phyloP scores from a whole-genome alignment of 1,140 invertebrate species.

The Drosophila pallidifrons region DNA sequence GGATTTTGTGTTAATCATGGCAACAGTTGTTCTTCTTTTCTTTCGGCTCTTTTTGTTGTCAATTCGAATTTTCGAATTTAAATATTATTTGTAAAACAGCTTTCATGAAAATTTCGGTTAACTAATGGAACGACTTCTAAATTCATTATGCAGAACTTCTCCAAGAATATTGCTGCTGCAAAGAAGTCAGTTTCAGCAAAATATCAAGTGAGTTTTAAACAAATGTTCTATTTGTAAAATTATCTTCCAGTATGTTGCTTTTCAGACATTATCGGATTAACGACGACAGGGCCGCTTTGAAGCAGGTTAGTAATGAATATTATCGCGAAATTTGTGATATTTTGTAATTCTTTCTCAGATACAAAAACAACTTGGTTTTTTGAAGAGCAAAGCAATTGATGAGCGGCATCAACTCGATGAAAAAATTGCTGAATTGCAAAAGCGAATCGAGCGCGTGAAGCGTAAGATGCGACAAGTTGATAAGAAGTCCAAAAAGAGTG shows the following conservation, averaged over 20 bases:
- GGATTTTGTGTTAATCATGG: not conserved
- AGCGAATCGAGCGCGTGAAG: slow-evolving; percentile 7
- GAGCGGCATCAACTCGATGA: slow-evolving; percentile 4
- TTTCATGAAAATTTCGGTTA: not conserved
- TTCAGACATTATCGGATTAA: not conserved
- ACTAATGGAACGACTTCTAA: not conserved
- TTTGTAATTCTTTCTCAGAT: not conserved
- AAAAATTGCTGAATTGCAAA: slow-evolving; percentile 8
- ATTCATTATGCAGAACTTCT: not conserved
- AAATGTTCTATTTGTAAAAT: not conserved
- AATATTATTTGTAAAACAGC: not conserved
- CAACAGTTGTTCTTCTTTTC: not conserved
- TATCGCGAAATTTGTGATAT: too few relatives aligned
- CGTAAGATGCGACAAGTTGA: not conserved
- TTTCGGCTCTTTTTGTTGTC: not conserved
- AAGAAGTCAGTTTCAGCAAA: not conserved
- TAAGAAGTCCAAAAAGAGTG: not conserved
- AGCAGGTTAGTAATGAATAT: not conserved
- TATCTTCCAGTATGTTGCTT: not conserved
- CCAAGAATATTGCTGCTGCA: not conserved
- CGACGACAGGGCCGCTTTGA: not conserved
- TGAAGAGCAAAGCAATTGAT: slow-evolving; percentile 6
- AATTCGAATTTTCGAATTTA: not conserved
- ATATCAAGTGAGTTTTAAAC: not conserved
- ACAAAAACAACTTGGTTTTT: not conserved